Conservation (phyloP, 2,888 invertebrate genomes). For the Lepas anatifera region DNA sequence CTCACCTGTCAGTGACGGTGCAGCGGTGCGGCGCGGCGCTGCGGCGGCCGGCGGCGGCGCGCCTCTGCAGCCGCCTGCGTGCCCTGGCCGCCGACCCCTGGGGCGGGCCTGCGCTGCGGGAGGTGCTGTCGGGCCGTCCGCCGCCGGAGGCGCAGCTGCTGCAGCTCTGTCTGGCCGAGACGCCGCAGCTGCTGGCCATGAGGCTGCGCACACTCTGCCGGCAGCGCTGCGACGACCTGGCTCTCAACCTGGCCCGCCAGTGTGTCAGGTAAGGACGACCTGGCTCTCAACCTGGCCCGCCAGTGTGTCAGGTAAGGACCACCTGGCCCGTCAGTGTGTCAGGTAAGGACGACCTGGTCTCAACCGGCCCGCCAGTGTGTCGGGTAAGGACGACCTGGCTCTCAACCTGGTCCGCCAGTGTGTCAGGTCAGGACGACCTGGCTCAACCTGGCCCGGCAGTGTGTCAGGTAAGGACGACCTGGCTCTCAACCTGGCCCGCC, state of each 20-base stretch:
- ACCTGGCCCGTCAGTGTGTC: too few relatives aligned
- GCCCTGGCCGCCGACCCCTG: constrained; percentile 44
- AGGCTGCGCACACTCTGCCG: constrained; percentile 48
- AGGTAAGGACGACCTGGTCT: too few relatives aligned
- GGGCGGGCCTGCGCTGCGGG: constrained; percentile 37
- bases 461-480: too few relatives aligned
- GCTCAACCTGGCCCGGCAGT: too few relatives aligned
- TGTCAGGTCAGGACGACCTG: too few relatives aligned
- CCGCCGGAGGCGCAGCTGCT: constrained; percentile 29
- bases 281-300: not conserved
- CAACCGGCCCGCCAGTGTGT: too few relatives aligned
- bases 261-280: constrained; percentile 31
- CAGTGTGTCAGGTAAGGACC: not conserved
- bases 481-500: constrained; percentile 45
- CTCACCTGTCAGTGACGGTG: constrained; percentile 37
- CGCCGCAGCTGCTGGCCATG: constrained; percentile 45
- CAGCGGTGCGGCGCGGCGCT: constrained; percentile 38
- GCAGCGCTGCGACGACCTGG: constrained; percentile 48
- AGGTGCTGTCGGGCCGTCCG: constrained; percentile 36
- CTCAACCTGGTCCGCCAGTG: too few relatives aligned
- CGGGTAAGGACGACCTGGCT: too few relatives aligned
- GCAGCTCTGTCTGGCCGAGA: constrained; percentile 36
- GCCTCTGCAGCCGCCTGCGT: constrained; percentile 42
- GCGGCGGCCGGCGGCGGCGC: constrained; percentile 14
- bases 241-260: constrained; percentile 44